A percentile compares a stretch with the other conserved stretches of the same genome.
Evolutionary conservation across 2,113 vertebrate genomes (phyloP).

Genomic region (Felis chaus): DNA sequence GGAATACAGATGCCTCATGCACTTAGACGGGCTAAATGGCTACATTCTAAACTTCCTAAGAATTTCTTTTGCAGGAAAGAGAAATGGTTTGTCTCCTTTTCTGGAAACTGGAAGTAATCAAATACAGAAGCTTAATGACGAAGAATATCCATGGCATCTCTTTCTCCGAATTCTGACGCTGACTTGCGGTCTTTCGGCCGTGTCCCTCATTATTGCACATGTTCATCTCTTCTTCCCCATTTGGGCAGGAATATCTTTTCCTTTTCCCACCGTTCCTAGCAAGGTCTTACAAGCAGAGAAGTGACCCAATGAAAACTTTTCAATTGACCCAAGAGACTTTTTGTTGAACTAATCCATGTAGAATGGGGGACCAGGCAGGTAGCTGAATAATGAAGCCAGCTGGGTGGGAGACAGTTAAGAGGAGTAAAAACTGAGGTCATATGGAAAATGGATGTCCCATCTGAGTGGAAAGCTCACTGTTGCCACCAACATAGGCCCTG

Average conservation of each 20-base stretch:
- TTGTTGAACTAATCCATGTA: neutral
- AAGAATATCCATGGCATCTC: neutral
- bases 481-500: neutral
- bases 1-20: neutral
- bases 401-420: neutral
- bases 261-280: neutral
- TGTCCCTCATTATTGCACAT: neutral
- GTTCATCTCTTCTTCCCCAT: neutral
- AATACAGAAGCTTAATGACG: constrained; percentile 16
- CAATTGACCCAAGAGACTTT: constrained; percentile 11
- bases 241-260: neutral
- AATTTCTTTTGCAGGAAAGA: constrained; percentile 16
- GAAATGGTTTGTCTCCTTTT: neutral
- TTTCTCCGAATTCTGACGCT: neutral
- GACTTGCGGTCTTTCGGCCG: neutral
- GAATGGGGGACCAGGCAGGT: neutral
- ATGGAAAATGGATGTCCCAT: neutral
- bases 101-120: constrained; percentile 20
- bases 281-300: neutral
- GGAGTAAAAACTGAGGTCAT: neutral
- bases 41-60: constrained; percentile 6
- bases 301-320: neutral
- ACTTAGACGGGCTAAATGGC: constrained; percentile 4
- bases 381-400: neutral
- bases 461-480: neutral